Percentiles rank a stretch among this genome's conserved stretches.
phyloP scores from a whole-genome alignment of 2,113 vertebrate genomes.

The Centrocercus urophasianus region DNA sequence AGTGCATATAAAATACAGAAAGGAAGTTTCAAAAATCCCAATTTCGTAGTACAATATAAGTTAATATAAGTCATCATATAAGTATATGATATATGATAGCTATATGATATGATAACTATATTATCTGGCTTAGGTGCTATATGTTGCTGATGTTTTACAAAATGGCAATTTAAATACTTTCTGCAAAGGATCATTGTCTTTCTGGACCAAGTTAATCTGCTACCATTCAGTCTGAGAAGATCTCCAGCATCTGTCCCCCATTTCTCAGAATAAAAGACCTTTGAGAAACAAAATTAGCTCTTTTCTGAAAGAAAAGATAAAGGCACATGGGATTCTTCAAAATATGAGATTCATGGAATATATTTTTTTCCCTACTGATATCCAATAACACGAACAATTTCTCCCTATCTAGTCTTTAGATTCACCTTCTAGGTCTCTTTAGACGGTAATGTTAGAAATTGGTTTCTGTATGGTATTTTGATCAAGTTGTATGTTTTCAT shows the following conservation, averaged over 20 bases:
- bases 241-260: background rate
- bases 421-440: background rate
- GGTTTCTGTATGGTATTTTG: background rate
- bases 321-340: background rate
- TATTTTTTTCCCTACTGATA: background rate
- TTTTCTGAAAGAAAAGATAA: background rate
- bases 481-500: background rate
- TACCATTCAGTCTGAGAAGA: background rate
- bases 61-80: background rate
- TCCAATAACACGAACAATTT: background rate
- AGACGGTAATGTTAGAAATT: background rate
- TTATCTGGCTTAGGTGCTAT: background rate
- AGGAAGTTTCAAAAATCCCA: background rate
- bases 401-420: background rate
- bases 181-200: background rate
- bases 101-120: background rate
- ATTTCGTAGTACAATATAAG: background rate
- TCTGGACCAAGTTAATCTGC: background rate
- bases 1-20: background rate
- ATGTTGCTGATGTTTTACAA: background rate
- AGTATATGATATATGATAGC: too few species aligned
- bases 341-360: background rate
- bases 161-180: background rate
- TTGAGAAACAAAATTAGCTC: background rate
- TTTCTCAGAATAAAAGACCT: background rate